These are phyloP conservation scores for Coelopa frigida DNA, from an alignment of 1,140 invertebrate genomes.

Conservation along the genomic window DNA sequence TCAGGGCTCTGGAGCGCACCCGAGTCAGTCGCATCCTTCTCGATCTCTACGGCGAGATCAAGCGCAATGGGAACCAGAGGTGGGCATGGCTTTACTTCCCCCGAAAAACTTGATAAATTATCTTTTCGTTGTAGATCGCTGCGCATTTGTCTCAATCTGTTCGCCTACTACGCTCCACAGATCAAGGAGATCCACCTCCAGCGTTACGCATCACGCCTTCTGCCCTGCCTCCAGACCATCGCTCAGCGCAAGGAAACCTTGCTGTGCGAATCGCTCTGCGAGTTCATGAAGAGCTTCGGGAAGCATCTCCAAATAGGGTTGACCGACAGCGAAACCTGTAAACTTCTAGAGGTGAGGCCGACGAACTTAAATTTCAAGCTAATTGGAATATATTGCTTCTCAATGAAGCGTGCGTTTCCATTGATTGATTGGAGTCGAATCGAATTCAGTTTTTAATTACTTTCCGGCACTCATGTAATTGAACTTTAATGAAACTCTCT, in stretches of 20 bases:
- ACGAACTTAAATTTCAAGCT: neutral
- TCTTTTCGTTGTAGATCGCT: constrained; percentile 49
- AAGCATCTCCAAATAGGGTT: constrained; percentile 64
- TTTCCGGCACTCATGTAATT: no score
- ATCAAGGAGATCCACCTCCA: constrained; percentile 68
- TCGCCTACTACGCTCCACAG: constrained; percentile 61
- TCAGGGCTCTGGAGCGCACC: constrained; percentile 53
- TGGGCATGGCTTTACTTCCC: constrained; percentile 9
- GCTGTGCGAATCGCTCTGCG: constrained; percentile 64
- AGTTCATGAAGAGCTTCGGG: constrained; percentile 61
- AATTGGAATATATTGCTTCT: no score
- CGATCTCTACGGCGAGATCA: constrained; percentile 75
- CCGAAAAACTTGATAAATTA: neutral
- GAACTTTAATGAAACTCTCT: no score
- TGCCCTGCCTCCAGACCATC: constrained; percentile 63
- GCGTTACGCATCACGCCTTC: constrained; percentile 64
- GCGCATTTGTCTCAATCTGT: constrained; percentile 65
- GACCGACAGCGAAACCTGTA: constrained; percentile 61
- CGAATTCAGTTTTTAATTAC: no score
- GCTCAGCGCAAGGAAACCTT: constrained; percentile 62
- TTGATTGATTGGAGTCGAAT: no score
- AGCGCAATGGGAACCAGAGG: constrained; percentile 58
- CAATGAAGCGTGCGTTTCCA: no score
- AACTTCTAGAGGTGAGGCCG: constrained; percentile 43
- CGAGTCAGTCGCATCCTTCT: constrained; percentile 63